phyloP scores from a whole-genome alignment of 2,113 vertebrate species.

The Tachuris rubrigastra region DNA sequence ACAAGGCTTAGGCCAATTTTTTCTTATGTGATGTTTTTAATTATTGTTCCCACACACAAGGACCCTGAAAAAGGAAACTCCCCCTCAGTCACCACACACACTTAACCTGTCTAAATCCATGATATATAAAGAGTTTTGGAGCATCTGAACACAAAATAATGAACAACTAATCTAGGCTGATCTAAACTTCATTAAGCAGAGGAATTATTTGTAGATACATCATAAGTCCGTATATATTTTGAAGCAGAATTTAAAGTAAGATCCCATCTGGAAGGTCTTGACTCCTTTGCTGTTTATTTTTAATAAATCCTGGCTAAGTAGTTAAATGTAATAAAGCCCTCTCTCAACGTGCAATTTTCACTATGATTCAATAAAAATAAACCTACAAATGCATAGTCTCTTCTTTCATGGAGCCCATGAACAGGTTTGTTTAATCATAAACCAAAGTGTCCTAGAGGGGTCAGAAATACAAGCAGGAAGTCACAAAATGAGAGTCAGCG shows the following conservation, averaged over 20 bases:
- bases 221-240: not conserved
- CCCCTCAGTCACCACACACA: not conserved
- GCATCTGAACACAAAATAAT: not conserved
- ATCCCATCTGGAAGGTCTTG: slow-evolving; percentile 27
- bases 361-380: slow-evolving; percentile 63
- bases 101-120: not conserved
- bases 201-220: not conserved
- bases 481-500: slow-evolving; percentile 27
- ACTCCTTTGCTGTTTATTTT: slow-evolving; percentile 50
- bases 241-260: not conserved
- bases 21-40: not conserved
- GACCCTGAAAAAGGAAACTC: not conserved
- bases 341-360: slow-evolving; percentile 50
- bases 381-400: not conserved
- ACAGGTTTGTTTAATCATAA: slow-evolving; percentile 50
- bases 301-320: slow-evolving; percentile 55
- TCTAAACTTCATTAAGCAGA: not conserved
- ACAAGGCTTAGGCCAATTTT: not conserved
- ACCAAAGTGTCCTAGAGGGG: slow-evolving; percentile 13
- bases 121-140: not conserved
- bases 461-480: slow-evolving; percentile 51
- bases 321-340: slow-evolving; percentile 46
- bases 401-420: slow-evolving; percentile 24
- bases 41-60: not conserved
- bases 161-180: not conserved